Evolutionary conservation across 1,140 invertebrate species (phyloP), one percentile per base, ranked within the genome.

Genomic region (Camponotus pennsylvanicus): DNA sequence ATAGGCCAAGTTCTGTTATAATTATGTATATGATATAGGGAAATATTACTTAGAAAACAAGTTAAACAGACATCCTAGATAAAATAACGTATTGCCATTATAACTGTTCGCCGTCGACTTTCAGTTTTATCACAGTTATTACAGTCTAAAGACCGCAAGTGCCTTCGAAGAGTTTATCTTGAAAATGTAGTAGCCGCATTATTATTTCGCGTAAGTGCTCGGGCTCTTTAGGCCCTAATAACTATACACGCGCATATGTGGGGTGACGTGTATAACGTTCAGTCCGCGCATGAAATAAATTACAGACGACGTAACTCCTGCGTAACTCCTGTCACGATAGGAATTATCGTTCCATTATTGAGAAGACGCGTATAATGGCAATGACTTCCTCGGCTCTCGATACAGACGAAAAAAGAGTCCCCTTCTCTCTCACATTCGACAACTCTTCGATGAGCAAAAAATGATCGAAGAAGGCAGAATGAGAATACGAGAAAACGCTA

Each of bases 261-360:
- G 71, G 79, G 32, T 61, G 42, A 63, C n/a, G 52, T 49, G 27
- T 52, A 52, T 52, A 52, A 52, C 49, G 15, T 45, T 21, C 52
- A 42, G 52, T n/a, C 18, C 55, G 69, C 55, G 42, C 40, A 83
- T 42, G 8, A 83, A 83, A 83, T 83, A 83, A 83, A 83, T 83
- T 83, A 49, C 69, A 40, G 79, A 73, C 27, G 73, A 63, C 69
- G 69, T 83, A 61, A 73, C 67, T 71, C 11, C 66, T 57, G 78
- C 78, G 52, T 80, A 82, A 82, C 37, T 59, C 67, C 69, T 73
- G 79, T 82, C 79, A 83, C 40, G 69, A 83, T 83, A 27, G 69
- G 40, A 83, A 83, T 83, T 83, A 73, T 61, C 40, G 79, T 83
- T 37, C 40, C 67, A 61, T 73, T 82, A 82, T 73, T 61, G 79